Conservation (phyloP, 2,888 invertebrate genomes). For the Coelopa pilipes region DNA sequence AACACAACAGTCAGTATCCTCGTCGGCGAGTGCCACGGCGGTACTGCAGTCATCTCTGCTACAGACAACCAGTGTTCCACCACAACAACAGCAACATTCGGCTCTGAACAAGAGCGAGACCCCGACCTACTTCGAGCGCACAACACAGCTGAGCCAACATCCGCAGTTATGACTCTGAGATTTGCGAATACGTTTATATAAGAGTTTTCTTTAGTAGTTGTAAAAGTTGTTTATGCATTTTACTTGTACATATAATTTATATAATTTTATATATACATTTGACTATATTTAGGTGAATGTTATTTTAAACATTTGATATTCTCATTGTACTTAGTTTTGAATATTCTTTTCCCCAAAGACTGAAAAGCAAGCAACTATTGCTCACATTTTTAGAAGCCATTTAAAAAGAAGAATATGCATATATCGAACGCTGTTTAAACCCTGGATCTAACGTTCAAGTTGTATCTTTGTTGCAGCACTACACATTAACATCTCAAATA, state of each 20-base stretch:
- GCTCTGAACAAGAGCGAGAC: conserved; percentile 39
- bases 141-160: conserved; percentile 51
- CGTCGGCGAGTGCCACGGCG: conserved; percentile 26
- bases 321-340: not conserved
- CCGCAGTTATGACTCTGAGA: conserved; percentile 68
- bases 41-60: conserved; percentile 40
- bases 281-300: not conserved
- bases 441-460: not conserved
- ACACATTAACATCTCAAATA: not conserved
- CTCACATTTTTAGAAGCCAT: conserved; percentile 21
- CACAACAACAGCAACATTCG: conserved; percentile 39
- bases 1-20: conserved; percentile 38
- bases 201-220: conserved; percentile 60
- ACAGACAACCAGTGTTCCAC: conserved; percentile 19
- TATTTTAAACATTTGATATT: not conserved
- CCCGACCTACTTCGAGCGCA: conserved; percentile 50
- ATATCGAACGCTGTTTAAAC: too few relatives aligned
- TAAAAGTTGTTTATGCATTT: not conserved
- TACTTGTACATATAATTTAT: not conserved
- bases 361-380: conserved; percentile 17
- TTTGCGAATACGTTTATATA: conserved; percentile 64
- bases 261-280: not conserved
- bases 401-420: not conserved
- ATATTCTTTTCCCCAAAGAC: conserved; percentile 23
- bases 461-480: conserved; percentile 10